Percentiles rank a stretch among this genome's conserved stretches.
Evolutionary conservation across 2,797 vertebrate genomes (phyloP).

Genomic region (Orientallactaga sibirica): DNA sequence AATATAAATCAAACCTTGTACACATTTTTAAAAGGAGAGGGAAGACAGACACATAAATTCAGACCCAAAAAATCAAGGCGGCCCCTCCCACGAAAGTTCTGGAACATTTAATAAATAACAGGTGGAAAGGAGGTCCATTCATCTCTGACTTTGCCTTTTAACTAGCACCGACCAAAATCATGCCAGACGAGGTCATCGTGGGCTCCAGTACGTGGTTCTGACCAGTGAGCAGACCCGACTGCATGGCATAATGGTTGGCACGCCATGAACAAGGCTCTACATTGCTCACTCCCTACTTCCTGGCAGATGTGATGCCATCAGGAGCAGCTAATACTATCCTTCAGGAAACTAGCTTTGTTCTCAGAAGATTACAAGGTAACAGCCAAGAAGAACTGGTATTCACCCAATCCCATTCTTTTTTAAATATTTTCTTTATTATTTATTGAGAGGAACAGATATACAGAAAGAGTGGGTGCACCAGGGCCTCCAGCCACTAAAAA

Average conservation of each 20-base stretch:
- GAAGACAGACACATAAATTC: not conserved
- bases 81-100: slow-evolving; percentile 27
- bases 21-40: not conserved
- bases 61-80: slow-evolving; percentile 31
- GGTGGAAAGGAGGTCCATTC: not conserved
- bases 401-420: not conserved
- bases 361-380: slow-evolving; percentile 69
- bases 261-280: slow-evolving; percentile 60
- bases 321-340: slow-evolving; percentile 71
- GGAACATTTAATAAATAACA: slow-evolving; percentile 17
- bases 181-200: not conserved
- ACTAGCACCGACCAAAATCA: slow-evolving; percentile 32
- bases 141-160: not conserved
- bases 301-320: slow-evolving; percentile 65
- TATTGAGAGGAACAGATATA: no score
- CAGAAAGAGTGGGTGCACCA: no score
- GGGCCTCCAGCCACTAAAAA: no score
- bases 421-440: no score
- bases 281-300: slow-evolving; percentile 70
- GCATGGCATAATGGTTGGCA: slow-evolving; percentile 68
- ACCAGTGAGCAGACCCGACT: not conserved
- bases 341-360: slow-evolving; percentile 62
- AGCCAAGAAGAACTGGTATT: not conserved
- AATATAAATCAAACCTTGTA: slow-evolving; percentile 54
- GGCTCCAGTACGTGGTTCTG: not conserved